Evolutionary conservation across 2,797 vertebrate species (phyloP), one percentile per base, ranked within the genome.

Genomic region (Clarias fuscus): DNA sequence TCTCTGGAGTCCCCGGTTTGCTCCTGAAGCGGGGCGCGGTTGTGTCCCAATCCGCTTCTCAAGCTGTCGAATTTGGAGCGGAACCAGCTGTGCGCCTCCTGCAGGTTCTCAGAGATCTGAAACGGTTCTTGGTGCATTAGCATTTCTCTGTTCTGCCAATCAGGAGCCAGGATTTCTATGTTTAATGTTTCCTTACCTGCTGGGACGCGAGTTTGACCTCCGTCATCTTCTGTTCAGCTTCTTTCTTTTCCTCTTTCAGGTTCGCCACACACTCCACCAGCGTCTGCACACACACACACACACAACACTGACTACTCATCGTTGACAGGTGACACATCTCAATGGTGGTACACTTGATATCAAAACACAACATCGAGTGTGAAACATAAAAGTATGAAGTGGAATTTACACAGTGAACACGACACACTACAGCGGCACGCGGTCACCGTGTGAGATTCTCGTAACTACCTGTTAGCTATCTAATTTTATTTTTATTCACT

Each of bases 171-270:
- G 72, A 75, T 75, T n/a, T 15, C 58, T 76, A 7, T 76, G 30
- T 75, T 15, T 30, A 20, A 30, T 11, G 11, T 43, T 64, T 65
- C 37, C 24, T 2, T 48, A 95, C 94, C 90, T 95, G 93, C 86
- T 95, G 93, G 14, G 94, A 95, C 64, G 95, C 93, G 30, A 81
- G 65, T 56, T 93, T 92, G 84, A 92, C 94, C 88, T 95, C 91
- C 86, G 90, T 91, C 77, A 94, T 85, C 86, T 92, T 94, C 62
- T 89, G 88, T 80, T 95, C 90, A 6, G 90, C 91, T 8, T 84
- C 87, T 22, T 93, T 90, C 81, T 93, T 93, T 82, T 92, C 92
- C 86, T 91, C 90, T 89, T 86, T 93, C 78, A 96, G 85, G 77
- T 90, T 83, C 87, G 83, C 91, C 48, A 92, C 24, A 62, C 86